phyloP scores from a whole-genome alignment of 2,797 vertebrate genomes.

The Propithecus perrieri region DNA sequence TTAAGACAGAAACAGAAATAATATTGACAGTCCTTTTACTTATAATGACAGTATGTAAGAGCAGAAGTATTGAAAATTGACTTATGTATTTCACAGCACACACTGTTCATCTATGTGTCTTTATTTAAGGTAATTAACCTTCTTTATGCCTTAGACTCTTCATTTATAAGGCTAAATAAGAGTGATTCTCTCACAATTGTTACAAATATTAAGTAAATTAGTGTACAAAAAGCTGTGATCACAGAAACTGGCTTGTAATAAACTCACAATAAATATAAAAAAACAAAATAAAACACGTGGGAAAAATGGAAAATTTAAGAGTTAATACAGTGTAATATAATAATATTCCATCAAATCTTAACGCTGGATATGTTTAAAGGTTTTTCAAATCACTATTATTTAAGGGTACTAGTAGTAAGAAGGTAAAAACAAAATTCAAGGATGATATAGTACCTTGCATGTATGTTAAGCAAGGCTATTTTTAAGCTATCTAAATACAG shows the following conservation, averaged over 20 bases:
- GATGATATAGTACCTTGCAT: background rate
- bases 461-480: background rate
- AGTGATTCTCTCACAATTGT: background rate
- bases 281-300: background rate
- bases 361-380: background rate
- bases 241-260: background rate
- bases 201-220: slow-evolving; percentile 12
- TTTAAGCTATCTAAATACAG: background rate
- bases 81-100: background rate
- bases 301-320: background rate
- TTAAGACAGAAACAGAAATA: slow-evolving; percentile 36
- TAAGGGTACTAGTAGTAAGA: background rate
- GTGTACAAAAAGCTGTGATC: background rate
- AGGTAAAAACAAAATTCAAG: background rate
- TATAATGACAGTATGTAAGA: background rate
- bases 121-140: background rate
- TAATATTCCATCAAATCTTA: background rate
- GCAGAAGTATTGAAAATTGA: background rate
- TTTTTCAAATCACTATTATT: background rate
- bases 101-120: background rate
- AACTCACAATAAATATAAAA: background rate
- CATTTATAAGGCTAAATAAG: background rate
- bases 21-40: background rate
- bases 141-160: background rate
- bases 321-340: background rate